Percentiles rank a stretch among this genome's conserved stretches.
Evolutionary conservation across 2,797 vertebrate species (phyloP).

Genomic region (Ibycter americanus): DNA sequence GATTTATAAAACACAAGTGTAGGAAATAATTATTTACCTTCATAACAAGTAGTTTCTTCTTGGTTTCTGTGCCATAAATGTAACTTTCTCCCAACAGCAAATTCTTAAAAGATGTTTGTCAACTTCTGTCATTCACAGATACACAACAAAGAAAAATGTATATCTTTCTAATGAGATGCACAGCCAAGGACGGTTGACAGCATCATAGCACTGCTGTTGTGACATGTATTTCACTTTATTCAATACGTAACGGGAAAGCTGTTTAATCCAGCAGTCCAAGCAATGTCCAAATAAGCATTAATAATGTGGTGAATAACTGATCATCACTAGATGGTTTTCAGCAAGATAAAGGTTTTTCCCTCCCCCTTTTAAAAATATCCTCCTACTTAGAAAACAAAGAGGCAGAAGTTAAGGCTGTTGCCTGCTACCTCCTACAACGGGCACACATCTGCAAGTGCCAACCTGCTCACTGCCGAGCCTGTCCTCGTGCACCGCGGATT

Average conservation of each 20-base stretch:
- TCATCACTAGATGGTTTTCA: conserved; percentile 71
- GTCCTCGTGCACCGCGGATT: neutral
- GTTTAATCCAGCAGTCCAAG: conserved; percentile 78
- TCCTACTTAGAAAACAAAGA: neutral
- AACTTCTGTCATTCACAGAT: conserved; percentile 76
- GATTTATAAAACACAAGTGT: neutral
- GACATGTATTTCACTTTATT: conserved; percentile 78
- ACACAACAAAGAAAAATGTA: conserved; percentile 72
- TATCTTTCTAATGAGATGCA: conserved; percentile 78
- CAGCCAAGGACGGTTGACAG: conserved; percentile 76
- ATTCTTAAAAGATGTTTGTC: conserved; percentile 75
- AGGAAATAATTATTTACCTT: conserved; percentile 44
- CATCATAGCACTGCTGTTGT: conserved; percentile 76
- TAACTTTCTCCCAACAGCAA: conserved; percentile 59
- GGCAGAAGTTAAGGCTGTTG: conserved; percentile 18
- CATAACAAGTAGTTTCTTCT: neutral
- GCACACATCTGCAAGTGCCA: conserved; percentile 27
- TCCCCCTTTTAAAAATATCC: conserved; percentile 54
- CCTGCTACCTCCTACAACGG: neutral
- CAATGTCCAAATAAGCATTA: conserved; percentile 75
- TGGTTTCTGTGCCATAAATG: neutral
- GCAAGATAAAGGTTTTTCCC: conserved; percentile 42
- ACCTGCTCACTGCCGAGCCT: neutral
- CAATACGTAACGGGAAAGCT: conserved; percentile 75
- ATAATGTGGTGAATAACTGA: conserved; percentile 69